Evolutionary conservation across 2,113 vertebrate genomes (phyloP), one percentile per base, ranked within the genome.

Genomic region (Rhinoderma darwinii): DNA sequence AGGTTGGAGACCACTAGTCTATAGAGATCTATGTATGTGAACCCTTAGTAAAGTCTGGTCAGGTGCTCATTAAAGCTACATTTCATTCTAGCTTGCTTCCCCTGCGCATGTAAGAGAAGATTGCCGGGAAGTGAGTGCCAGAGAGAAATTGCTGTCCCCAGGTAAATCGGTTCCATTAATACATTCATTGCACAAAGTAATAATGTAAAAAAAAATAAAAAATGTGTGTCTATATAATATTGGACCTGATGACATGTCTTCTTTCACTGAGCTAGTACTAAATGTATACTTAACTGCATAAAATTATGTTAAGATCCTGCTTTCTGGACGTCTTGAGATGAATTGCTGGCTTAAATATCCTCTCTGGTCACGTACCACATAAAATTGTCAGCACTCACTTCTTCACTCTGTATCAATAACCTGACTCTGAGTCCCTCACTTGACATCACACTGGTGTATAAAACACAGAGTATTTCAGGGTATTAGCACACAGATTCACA

Each of bases 361-460:
- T n/a, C 84, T 41, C 47, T 72, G 43, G 70, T 72, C 47, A 79
- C 25, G 61, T 66, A 79, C 43, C 43, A 79, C 41, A 54, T 39
- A 68, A 68, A 70, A 47, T 47, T 86, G 75, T 86, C 84, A 85
- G 43, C 84, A 72, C 84, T 86, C 75, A 79, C 84, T 80, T 39
- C 30, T 39, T 68, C 61, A 70, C 76, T 56, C 30, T 68, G 61
- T 79, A 51, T 79, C 51, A 47, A 75, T 76, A 66, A 75, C 44
- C 8, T 51, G 7, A 74, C 22, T 70, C 37, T 20, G 35, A 61
- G 68, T 72, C 59, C 84, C 32, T 12, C 11, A 47, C 20, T 68
- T 54, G 43, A 54, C 51, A 43, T 75, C 37, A 78, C 70, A 41
- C 43, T 84, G 50, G 66, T 84, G 51, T 18, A 63, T 47, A 18